Evolutionary conservation across 2,113 vertebrate genomes (phyloP).

Genomic region (Phalacrocorax carbo): DNA sequence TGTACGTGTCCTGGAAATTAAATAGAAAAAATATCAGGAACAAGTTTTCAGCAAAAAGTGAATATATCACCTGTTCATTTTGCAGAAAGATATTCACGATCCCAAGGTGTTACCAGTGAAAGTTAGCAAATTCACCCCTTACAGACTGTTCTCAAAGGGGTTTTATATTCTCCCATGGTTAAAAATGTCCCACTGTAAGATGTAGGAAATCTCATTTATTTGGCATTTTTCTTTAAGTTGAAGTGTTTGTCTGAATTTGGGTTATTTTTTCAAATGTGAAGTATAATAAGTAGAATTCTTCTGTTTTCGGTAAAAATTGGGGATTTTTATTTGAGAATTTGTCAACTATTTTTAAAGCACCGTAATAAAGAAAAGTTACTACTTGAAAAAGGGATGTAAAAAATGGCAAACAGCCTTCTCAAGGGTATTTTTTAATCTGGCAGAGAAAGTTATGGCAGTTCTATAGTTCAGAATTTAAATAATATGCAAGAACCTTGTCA

Average conservation of each 20-base stretch:
- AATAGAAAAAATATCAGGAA: not conserved
- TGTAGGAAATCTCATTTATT: not conserved
- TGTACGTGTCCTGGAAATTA: rapidly evolving
- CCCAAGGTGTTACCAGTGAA: not conserved
- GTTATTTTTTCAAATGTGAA: not conserved
- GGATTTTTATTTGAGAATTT: not conserved
- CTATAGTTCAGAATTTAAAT: not conserved
- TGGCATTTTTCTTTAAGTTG: not conserved
- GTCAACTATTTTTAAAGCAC: not conserved
- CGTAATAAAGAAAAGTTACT: not conserved
- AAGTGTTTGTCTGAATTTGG: not conserved
- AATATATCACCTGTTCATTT: not conserved
- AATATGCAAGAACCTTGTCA: not conserved
- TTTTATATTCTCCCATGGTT: not conserved
- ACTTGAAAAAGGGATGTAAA: not conserved
- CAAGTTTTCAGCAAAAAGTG: not conserved
- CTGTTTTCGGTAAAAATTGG: not conserved
- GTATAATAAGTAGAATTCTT: not conserved
- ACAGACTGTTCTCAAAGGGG: rapidly evolving
- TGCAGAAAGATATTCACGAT: not conserved
- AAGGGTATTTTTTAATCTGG: not conserved
- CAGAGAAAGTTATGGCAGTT: not conserved
- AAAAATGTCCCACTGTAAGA: not conserved
- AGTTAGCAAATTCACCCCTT: not conserved
- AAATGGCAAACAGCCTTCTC: not conserved